Evolutionary conservation across 2,888 invertebrate species (phyloP).

Genomic region (Stratiomys singularior): DNA sequence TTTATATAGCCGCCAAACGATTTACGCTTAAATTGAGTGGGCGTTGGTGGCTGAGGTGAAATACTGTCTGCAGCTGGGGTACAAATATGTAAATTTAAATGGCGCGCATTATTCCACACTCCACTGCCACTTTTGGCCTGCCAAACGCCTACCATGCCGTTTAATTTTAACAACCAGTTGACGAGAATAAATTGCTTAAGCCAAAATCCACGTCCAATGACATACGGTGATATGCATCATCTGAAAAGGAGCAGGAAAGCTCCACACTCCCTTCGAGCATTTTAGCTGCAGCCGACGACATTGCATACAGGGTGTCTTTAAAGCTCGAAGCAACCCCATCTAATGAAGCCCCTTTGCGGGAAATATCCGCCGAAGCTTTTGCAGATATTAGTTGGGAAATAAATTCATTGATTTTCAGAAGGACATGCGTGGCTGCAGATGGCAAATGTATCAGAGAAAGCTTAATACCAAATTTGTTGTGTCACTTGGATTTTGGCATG

Average conservation of each 20-base stretch:
- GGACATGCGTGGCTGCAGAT: background rate
- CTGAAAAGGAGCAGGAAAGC: background rate
- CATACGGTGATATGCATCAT: background rate
- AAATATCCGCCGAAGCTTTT: slow-evolving; percentile 6
- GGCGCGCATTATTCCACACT: background rate
- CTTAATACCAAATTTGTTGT: slow-evolving; percentile 26
- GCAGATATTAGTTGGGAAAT: background rate
- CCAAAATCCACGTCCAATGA: slow-evolving; percentile 3
- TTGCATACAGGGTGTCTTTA: background rate
- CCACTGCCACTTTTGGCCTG: background rate
- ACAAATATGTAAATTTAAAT: slow-evolving; percentile 13
- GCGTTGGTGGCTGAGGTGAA: slow-evolving; percentile 22
- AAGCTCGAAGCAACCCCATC: no score
- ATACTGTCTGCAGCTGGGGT: slow-evolving; percentile 8
- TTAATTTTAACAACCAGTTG: slow-evolving; percentile 33
- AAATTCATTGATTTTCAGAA: slow-evolving; percentile 19
- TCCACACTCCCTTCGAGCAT: background rate
- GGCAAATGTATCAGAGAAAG: background rate
- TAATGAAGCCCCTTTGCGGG: background rate
- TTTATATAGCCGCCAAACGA: background rate
- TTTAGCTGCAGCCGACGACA: background rate
- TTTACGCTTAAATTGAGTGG: slow-evolving; percentile 29
- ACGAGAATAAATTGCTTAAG: slow-evolving; percentile 35
- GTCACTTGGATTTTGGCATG: slow-evolving; percentile 5
- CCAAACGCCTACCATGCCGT: background rate